These are phyloP conservation scores for Coecobrya sp. DNA, from an alignment of 2,888 invertebrate species.

Conservation along the genomic window DNA sequence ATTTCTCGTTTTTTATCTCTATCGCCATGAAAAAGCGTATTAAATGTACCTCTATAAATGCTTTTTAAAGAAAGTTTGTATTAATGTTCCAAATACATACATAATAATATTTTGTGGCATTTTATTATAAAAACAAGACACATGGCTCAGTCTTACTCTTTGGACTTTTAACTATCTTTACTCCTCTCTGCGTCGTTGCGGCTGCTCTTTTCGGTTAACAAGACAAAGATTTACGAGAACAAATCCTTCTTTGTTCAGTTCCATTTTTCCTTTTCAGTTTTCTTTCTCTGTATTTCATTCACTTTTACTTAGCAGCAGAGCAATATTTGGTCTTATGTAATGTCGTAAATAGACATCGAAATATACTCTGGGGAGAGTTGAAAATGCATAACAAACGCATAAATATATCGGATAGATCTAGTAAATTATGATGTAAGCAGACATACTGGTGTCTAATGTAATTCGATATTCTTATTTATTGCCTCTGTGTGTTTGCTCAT, in stretches of 20 bases:
- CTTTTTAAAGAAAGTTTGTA: too few species aligned
- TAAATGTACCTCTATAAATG: background rate
- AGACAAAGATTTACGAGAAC: conserved; percentile 58
- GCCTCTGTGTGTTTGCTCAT: conserved; percentile 11
- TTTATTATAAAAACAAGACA: conserved; percentile 32
- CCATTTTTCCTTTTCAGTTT: background rate
- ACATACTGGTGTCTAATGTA: conserved; percentile 24
- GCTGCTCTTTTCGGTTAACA: conserved; percentile 37
- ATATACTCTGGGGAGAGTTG: conserved; percentile 21
- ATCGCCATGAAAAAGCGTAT: background rate
- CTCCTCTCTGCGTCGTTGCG: background rate
- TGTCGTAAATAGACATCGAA: background rate
- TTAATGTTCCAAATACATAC: background rate
- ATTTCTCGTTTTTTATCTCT: background rate
- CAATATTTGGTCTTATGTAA: too few species aligned
- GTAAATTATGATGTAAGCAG: conserved; percentile 51
- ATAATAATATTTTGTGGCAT: background rate
- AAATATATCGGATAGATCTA: background rate
- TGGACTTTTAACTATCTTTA: conserved; percentile 9
- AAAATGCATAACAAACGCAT: background rate
- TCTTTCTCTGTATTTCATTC: too few species aligned
- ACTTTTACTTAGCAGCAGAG: too few species aligned
- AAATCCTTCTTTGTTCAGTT: conserved; percentile 41
- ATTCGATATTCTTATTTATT: conserved; percentile 61
- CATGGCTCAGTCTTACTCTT: conserved; percentile 37